phyloP scores from a whole-genome alignment of 2,888 invertebrate species.

The Peribatodes rhomboidaria region DNA sequence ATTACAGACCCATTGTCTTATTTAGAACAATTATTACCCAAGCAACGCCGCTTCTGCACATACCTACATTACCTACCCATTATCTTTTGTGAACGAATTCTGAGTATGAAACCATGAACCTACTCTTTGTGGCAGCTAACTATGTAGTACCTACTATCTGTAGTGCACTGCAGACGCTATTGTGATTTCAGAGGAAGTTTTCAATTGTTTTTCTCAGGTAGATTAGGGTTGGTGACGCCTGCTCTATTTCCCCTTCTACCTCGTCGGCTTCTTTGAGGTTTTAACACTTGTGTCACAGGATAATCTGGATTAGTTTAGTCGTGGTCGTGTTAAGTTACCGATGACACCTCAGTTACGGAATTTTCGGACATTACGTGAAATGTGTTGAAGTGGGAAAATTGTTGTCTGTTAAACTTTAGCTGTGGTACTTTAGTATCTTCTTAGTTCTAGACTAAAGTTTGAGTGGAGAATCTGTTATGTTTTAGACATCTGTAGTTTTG shows the following conservation, averaged over 20 bases:
- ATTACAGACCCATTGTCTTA: conserved; percentile 24
- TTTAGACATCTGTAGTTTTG: background rate
- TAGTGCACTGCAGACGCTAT: too few relatives aligned
- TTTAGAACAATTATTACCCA: conserved; percentile 11
- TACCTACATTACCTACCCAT: background rate
- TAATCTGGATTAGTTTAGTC: conserved; percentile 61
- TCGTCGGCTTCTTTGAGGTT: conserved; percentile 52
- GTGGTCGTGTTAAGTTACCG: conserved; percentile 53
- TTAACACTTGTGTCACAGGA: conserved; percentile 63
- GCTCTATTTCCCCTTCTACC: conserved; percentile 55
- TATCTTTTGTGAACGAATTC: background rate
- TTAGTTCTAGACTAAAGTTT: background rate
- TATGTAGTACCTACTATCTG: background rate
- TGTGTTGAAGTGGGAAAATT: background rate
- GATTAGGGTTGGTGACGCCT: conserved; percentile 44
- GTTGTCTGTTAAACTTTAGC: background rate
- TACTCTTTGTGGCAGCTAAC: background rate
- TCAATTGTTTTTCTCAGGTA: conserved; percentile 57
- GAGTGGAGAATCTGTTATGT: background rate
- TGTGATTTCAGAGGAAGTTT: background rate
- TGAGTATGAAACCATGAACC: background rate
- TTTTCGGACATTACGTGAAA: conserved; percentile 13
- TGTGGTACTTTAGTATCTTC: too few relatives aligned
- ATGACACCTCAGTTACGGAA: conserved; percentile 35
- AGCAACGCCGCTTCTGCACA: background rate